Base-by-base conservation (phyloP, 1,140 invertebrate genomes). In the Tenebrio molitor region DNA sequence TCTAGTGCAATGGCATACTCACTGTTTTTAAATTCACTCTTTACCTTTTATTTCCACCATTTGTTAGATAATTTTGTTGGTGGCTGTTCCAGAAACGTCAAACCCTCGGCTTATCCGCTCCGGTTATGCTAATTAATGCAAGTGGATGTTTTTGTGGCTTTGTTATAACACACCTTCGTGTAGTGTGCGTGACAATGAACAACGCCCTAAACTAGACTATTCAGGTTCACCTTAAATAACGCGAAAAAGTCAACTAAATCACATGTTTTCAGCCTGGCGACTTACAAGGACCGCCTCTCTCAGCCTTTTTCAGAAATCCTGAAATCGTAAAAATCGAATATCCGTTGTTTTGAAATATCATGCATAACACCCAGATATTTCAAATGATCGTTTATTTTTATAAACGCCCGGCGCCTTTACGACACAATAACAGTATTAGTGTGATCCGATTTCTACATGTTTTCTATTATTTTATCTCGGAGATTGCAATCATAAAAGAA, bases 101-200 rank as follows among this genome's bases (percentile, higher is more conserved):
- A 12, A 39, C 2, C n/a, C 5, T 29, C 8, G 25, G 36, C 36
- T 39, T 39, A 39, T 39, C 36, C 36, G 36, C 36, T 12, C 36
- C 6, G n/a, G 36, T 39, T 50, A 58, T 29, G 21, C 12, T 58
- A 58, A 58, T 58, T 58, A 58, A 58, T 58, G 50, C 50, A 58
- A 58, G 50, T 58, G 23, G 50, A 58, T 58, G 50, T 58, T 58
- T 58, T 58, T 58, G 50, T 29, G 50, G 50, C 50, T 58, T 58
- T 33, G 50, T 58, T 58, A 14, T 33, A 58, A 58, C 50, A 58
- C 50, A 58, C 50, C 50, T 58, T 58, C 50, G 50, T 58, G 50
- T 58, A 58, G 29, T 58, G 23, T 58, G 50, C 50, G 50, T 58
- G 50, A 58, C 50, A 29, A 29, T 58, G 50, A 58, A 58, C 50